Evolutionary conservation across 1,140 invertebrate species (phyloP), one percentile per base, ranked within the genome.

Genomic region (Lasaia peninsularis): DNA sequence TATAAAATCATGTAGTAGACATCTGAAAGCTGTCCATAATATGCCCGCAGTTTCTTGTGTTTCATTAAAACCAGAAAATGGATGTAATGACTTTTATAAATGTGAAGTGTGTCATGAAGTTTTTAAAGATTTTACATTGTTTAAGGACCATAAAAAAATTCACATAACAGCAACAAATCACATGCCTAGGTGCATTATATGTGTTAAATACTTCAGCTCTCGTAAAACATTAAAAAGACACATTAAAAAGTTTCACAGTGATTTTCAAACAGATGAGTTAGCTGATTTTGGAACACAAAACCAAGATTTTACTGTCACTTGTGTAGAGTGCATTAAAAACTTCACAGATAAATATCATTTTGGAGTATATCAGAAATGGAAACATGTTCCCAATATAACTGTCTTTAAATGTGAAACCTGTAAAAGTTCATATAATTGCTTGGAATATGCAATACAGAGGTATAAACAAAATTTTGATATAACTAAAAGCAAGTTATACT

Each of bases 121-220:
- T 0, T 78, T 84, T n/a, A 75, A 73, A 56, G 83, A 80, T 0
- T 67, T 71, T 0, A 71, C 74, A 2, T 76, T 67, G 14, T 86
- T 81, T 44, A 79, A 81, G 1, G 54, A 63, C 0, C 83, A 86
- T 28, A 81, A 73, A 1, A 68, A 69, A 5, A 51, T 59, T 0
- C 63, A 56, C 6, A 73, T 76, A 33, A 58, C 60, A 0, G 64
- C 11, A 63, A 71, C 14, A 73, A 73, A 18, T 16, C 60, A 0
- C 11, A 16, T 69, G 7, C 83, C 83, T 0, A 56, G 73, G 11
- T 86, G 83, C 24, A 73, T 84, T 9, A 65, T 86, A 2, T 86
- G 83, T 16, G 73, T 67, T 20, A 86, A 86, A 56, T 71, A 84
- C 51, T 86, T 86, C n/a, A 84, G 83, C 34, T 72, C 79, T 0